These are phyloP conservation scores for Mesodorylaimus sp. DNA, from an alignment of 2,888 invertebrate genomes.

Conservation along the genomic window DNA sequence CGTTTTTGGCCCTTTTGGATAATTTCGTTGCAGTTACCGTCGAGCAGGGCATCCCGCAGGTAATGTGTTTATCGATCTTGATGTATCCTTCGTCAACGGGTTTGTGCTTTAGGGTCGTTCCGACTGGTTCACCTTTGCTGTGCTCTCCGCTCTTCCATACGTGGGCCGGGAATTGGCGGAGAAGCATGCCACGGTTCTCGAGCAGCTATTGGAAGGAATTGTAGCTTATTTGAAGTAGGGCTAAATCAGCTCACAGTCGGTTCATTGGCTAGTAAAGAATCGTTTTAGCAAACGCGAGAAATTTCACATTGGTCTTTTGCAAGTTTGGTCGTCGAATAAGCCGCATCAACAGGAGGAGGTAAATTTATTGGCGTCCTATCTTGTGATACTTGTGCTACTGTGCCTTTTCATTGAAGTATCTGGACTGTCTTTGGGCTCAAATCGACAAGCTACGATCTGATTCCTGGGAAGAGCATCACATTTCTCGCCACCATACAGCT, in stretches of 20 bases:
- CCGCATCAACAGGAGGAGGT: slow-evolving; percentile 81
- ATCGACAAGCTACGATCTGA: slow-evolving; percentile 57
- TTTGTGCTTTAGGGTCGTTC: slow-evolving; percentile 38
- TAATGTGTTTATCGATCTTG: slow-evolving; percentile 20
- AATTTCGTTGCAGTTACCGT: slow-evolving; percentile 80
- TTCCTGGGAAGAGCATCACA: slow-evolving; percentile 92
- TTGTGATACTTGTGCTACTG: slow-evolving; percentile 3
- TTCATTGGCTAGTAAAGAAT: no score
- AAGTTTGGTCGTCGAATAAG: slow-evolving; percentile 80
- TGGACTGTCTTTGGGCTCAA: slow-evolving; percentile 91
- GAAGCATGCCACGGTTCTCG: slow-evolving; percentile 80
- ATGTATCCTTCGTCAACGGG: neutral
- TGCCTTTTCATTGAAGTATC: slow-evolving; percentile 49
- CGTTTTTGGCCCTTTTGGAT: slow-evolving; percentile 69
- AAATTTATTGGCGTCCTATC: slow-evolving; percentile 13
- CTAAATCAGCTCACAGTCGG: slow-evolving; percentile 4
- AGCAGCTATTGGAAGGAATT: slow-evolving; percentile 67
- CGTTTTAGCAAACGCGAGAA: slow-evolving; percentile 53
- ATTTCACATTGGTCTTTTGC: slow-evolving; percentile 72
- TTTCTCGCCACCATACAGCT: slow-evolving; percentile 70
- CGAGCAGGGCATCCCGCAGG: slow-evolving; percentile 83
- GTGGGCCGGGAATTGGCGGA: slow-evolving; percentile 86
- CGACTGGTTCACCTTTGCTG: slow-evolving; percentile 50
- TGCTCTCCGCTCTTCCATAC: slow-evolving; percentile 70
- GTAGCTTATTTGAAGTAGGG: slow-evolving; percentile 56